Evolutionary conservation across 2,113 vertebrate genomes (phyloP), one percentile per base, ranked within the genome.

Genomic region (Hylia prasina): DNA sequence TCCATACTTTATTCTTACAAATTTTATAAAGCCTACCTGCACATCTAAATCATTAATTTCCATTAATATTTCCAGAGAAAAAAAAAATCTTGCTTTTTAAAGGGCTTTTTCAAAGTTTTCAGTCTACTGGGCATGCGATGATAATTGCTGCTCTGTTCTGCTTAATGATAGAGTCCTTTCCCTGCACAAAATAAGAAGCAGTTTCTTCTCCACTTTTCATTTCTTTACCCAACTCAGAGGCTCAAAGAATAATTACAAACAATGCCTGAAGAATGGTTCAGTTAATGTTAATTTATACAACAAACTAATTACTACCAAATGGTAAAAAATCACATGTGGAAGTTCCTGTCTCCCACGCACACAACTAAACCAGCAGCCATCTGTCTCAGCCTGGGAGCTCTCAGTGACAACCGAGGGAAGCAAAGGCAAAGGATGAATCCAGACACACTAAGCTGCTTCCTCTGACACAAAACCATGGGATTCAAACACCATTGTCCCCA

Each of bases 241-340:
- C 96, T 98, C 97, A 97, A 97, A 97, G 98, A 98, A 99, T 98
- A 98, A 98, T 97, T 97, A 97, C 98, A 98, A 99, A 99, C 98
- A 99, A 99, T 98, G 98, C 98, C 97, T 97, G 97, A 97, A 98
- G 98, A 99, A 99, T 97, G 98, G 98, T 98, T 98, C 98, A 99
- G 98, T 98, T 99, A 98, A 98, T 98, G 99, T 99, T 99, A 99
- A 99, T 99, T 99, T 99, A 99, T 99, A 99, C 99, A 99, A 99
- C 99, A 98, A 99, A 99, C 99, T 99, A 99, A 99, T 99, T 99
- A 99, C 99, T 98, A 98, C 98, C 98, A 99, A 99, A 99, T 99
- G 98, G 97, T 98, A 98, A 98, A 98, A 97, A 99, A 98, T 99
- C 98, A 98, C 99, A 99, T 98, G 99, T 99, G 99, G 98, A 99